Base-by-base conservation (phyloP, 2,888 invertebrate species). In the Antheraea yamamai region DNA sequence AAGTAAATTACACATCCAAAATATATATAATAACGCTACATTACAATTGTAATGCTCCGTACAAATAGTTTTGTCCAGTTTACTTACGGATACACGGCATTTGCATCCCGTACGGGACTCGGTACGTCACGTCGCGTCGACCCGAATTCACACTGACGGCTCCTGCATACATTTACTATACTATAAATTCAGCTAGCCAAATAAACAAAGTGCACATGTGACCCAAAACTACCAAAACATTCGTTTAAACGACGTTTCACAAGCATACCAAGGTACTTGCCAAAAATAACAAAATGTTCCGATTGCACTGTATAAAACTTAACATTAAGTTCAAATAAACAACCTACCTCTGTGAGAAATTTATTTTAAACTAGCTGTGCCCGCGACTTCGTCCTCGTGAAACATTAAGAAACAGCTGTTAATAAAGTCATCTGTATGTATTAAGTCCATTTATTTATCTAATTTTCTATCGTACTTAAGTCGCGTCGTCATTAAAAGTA, bases 111-210 rank as follows among this genome's bases (percentile, higher is more conserved):
- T 66, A 66, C 64, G 64, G 64, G 64, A 72, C 72, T 72, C 10
- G 20, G 68, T 8, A 39, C 39, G 64, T 16, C 16, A 18, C 4
- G 64, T 35, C 52, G 58, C 78, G 77, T 79, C 80, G 81, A 78
- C 84, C 84, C 80, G 80, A 81, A 84, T 83, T 76, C 79, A 73
- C 76, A 79, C 81, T 80, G 72, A 72, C 52, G n/a, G 52, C 4
- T 35, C 47, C 35, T 72, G 83, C 84, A 82, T 84, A 84, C 85
- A 87, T 92, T 92, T 92, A 92, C 89, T 85, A 84, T 86, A 88
- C 84, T 85, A 86, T 92, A 91, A 92, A 91, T 85, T 85, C 82
- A 80, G 83, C 80, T 83, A 79, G 79, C 81, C 81, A 80, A 80
- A 81, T 87, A 87, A 88, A 89, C 86, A 88, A 47, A 75, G 77